phyloP scores from a whole-genome alignment of 2,888 invertebrate genomes.

The Germaria angustata region DNA sequence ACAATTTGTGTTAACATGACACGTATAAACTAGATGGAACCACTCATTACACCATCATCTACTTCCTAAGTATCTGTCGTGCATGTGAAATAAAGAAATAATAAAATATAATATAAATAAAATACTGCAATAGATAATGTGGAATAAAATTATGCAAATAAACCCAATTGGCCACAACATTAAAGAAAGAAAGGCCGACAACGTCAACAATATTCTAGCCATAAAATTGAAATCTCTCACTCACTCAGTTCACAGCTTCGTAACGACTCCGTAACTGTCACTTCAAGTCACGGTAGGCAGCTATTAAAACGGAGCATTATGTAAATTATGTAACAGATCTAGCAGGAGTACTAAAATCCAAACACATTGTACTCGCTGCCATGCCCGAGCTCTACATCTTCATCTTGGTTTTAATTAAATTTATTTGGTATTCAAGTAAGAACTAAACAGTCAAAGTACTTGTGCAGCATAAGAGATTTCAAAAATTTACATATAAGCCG shows the following conservation, averaged over 20 bases:
- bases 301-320: conserved; percentile 63
- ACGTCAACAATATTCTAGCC: not conserved
- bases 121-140: not conserved
- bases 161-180: conserved; percentile 33
- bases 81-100: not conserved
- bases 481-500: conserved; percentile 1
- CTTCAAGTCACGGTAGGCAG: conserved; percentile 56
- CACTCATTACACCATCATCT: conserved; percentile 40
- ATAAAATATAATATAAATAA: not conserved
- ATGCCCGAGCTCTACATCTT: not conserved
- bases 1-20: conserved; percentile 21
- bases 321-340: conserved; percentile 63
- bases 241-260: conserved; percentile 26
- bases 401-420: conserved; percentile 41
- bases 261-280: conserved; percentile 60
- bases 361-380: not conserved
- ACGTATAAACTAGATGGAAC: conserved; percentile 4
- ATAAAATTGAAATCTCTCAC: conserved; percentile 27
- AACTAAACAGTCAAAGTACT: conserved; percentile 13
- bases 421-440: conserved; percentile 38
- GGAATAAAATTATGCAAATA: conserved; percentile 30
- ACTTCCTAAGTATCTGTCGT: conserved; percentile 37
- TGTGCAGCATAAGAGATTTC: not conserved
- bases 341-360: not conserved
- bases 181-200: conserved; percentile 47